These are phyloP conservation scores for Todiramphus chloris DNA, from an alignment of 2,113 vertebrate species.

Conservation along the genomic window DNA sequence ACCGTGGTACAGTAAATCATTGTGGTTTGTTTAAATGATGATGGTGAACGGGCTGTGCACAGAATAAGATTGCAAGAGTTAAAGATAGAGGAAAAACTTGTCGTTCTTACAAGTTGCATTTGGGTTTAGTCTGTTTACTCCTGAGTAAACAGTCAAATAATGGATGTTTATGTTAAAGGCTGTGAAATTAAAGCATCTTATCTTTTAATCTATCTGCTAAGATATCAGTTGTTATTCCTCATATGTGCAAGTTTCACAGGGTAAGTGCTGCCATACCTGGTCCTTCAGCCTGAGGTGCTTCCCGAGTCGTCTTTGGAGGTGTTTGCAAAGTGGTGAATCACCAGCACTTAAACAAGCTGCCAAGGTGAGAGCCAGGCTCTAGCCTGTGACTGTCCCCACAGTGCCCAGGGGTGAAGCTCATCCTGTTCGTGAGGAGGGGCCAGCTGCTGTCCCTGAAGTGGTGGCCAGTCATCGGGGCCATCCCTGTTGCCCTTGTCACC, in stretches of 20 bases:
- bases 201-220: not conserved
- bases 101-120: constrained; percentile 1
- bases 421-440: not conserved
- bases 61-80: not conserved
- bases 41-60: not conserved
- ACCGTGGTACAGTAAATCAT: not conserved
- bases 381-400: not conserved
- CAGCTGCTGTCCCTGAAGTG: not conserved
- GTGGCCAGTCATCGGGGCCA: not conserved
- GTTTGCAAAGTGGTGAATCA: not conserved
- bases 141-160: not conserved
- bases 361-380: accelerated
- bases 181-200: constrained; percentile 29
- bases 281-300: not conserved
- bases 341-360: not conserved
- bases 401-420: not conserved
- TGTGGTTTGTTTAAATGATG: not conserved
- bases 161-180: not conserved
- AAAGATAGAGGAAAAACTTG: not conserved
- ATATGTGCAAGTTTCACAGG: not conserved
- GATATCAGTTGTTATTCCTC: not conserved
- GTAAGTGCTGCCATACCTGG: not conserved
- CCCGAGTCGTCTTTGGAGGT: not conserved
- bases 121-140: constrained; percentile 2
- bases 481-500: accelerated